Evolutionary conservation across 1,140 invertebrate genomes (phyloP).

Genomic region (Drosophila leontia): DNA sequence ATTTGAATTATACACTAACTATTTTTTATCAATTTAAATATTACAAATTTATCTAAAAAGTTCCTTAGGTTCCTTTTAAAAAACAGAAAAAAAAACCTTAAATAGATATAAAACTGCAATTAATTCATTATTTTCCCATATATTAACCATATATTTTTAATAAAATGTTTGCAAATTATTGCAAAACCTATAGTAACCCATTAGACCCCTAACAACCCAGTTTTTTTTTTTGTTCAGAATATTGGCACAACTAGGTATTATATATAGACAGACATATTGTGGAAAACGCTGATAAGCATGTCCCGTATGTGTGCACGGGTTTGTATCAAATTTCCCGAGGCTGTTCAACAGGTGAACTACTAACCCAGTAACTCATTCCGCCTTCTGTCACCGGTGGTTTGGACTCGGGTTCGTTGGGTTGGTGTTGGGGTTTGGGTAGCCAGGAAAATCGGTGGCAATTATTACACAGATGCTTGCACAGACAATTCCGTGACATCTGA

Average conservation of each 20-base stretch:
- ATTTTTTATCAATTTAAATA: background rate
- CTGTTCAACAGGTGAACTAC: slow-evolving; percentile 69
- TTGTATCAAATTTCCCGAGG: slow-evolving; percentile 53
- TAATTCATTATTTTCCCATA: background rate
- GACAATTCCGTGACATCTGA: slow-evolving; percentile 23
- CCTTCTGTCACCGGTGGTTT: slow-evolving; percentile 6
- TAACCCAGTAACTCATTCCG: slow-evolving; percentile 45
- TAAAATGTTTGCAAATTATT: background rate
- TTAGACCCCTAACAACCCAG: background rate
- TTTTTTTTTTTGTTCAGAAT: background rate
- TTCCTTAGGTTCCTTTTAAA: too few species aligned
- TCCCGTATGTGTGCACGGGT: slow-evolving; percentile 1
- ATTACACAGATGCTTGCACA: slow-evolving; percentile 55
- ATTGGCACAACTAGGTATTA: slow-evolving; percentile 7
- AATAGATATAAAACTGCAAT: too few species aligned
- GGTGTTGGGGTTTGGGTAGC: background rate
- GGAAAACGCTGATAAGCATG: slow-evolving; percentile 16
- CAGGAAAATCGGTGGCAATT: slow-evolving; percentile 35
- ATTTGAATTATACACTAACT: too few species aligned
- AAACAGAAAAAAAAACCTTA: too few species aligned
- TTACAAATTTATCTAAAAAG: background rate
- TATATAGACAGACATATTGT: slow-evolving; percentile 1
- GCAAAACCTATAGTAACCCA: background rate
- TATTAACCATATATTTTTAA: background rate
- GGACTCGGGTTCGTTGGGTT: background rate